These are phyloP conservation scores for Orius laevigatus DNA, from an alignment of 1,140 invertebrate species.

Conservation along the genomic window DNA sequence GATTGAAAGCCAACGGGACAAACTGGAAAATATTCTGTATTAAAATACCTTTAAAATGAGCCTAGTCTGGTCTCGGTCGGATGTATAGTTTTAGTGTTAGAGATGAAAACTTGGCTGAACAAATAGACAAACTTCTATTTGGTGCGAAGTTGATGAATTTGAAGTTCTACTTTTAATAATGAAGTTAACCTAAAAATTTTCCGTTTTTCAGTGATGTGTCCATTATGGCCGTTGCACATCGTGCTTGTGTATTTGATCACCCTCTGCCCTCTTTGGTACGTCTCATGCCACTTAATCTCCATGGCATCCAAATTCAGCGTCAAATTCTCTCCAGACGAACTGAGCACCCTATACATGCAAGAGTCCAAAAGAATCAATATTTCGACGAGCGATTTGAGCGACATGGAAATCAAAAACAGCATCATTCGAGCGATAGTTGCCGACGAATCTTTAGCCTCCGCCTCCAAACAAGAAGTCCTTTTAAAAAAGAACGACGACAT, in stretches of 20 bases:
- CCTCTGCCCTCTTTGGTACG: conserved; percentile 34
- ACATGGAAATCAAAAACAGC: conserved; percentile 1
- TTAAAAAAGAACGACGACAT: conserved; percentile 24
- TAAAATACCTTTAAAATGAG: too few species aligned
- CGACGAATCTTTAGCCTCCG: conserved; percentile 2
- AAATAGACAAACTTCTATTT: too few species aligned
- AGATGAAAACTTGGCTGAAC: too few species aligned
- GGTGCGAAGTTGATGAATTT: too few species aligned
- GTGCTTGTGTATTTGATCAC: conserved; percentile 35
- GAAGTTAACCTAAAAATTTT: too few species aligned
- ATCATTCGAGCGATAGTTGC: not conserved
- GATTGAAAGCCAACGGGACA: too few species aligned
- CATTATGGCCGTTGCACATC: conserved; percentile 40
- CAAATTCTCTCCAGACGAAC: conserved; percentile 21
- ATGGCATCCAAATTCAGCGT: conserved; percentile 26
- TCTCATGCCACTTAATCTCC: conserved; percentile 26
- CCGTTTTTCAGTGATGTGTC: conserved; percentile 31
- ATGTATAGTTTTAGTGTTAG: too few species aligned
- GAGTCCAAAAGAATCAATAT: conserved; percentile 5
- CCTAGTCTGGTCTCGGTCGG: too few species aligned
- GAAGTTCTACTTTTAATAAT: too few species aligned
- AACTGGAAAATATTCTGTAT: too few species aligned
- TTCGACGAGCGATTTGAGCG: conserved; percentile 6
- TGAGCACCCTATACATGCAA: conserved; percentile 18
- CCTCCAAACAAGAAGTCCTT: not conserved